A percentile compares a stretch with the other conserved stretches of the same genome.
phyloP scores from a whole-genome alignment of 2,113 vertebrate species.

The Sceloporus tristichus region DNA sequence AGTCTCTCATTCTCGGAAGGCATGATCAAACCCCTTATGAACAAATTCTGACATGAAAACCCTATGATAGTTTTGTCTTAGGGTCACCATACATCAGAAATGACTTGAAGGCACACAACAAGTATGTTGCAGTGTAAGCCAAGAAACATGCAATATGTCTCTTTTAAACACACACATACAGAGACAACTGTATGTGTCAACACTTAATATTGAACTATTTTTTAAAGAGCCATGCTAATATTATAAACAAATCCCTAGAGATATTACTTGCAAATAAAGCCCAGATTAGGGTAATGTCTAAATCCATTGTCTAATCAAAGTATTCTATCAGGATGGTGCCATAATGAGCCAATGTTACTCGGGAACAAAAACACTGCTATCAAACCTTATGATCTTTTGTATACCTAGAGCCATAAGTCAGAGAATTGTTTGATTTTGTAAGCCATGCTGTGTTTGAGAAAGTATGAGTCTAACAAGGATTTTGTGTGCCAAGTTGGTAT shows the following conservation, averaged over 20 bases:
- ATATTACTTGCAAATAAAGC: slow-evolving; percentile 15
- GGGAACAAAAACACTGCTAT: slow-evolving; percentile 38
- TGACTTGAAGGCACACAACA: background rate
- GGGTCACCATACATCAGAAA: no score
- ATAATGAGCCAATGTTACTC: background rate
- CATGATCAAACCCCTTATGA: no score
- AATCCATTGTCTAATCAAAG: slow-evolving; percentile 1
- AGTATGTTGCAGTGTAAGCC: background rate
- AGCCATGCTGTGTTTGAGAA: background rate
- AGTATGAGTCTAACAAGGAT: background rate
- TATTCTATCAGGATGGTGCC: slow-evolving; percentile 20
- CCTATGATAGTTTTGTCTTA: no score
- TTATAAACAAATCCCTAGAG: background rate
- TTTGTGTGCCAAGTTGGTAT: slow-evolving; percentile 23
- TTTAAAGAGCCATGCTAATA: background rate
- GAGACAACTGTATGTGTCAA: background rate
- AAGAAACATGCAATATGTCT: background rate
- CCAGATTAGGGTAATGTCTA: slow-evolving; percentile 20
- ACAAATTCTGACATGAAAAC: no score
- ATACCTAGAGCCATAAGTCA: slow-evolving; percentile 22
- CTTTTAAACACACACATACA: background rate
- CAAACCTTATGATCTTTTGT: background rate
- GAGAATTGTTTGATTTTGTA: slow-evolving; percentile 47
- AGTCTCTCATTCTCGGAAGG: no score
- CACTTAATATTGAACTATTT: background rate